Base-by-base conservation (phyloP, 2,797 vertebrate species). In the Centropyge bicolor region DNA sequence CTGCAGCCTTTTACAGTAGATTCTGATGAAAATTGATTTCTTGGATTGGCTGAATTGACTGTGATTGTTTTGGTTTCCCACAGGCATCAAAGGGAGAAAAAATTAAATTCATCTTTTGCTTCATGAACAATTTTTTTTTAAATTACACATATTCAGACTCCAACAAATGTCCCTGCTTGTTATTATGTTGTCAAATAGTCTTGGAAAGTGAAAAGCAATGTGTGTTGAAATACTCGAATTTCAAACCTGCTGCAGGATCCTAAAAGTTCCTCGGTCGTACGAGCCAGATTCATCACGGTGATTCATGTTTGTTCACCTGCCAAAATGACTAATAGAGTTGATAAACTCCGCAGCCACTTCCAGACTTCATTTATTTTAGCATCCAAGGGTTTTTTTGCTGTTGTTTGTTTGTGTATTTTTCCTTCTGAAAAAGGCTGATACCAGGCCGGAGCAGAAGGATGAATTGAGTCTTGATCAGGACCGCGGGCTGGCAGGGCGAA, bases 11-110 rank as follows among this genome's bases (percentile, higher is more conserved):
- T 36, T 16, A 22, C 6, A 11, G 51, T 13, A 22, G 12, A 22
- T 61, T 27, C 12, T 3, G 5, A 22, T 40, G 8, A 16, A 68
- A 65, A 64, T 4, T 12, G 0, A 70, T 4, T 35, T 66, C 49
- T 64, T 76, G 5, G 4, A 14, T 38, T 66, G 75, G 45, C 81
- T 82, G 78, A 71, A 70, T 43, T 71, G 6, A 55, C 0, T 1
- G 54, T 83, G 66, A 57, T 20, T 73, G 14, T 59, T 13, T 52
- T 46, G 73, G 38, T 78, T 74, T 82, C 74, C 64, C 67, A 78
- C 59, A 56, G 19, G 62, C 70, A 74, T 27, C 40, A 56, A 56
- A 63, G 20, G 14, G 17, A 11, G 22, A 22, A 38, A 14, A 59
- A 8, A 54, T 20, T 17, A 14, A 40, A 55, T 8, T 6, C 17